phyloP scores from a whole-genome alignment of 2,797 vertebrate genomes.

The Bovichtus variegatus region DNA sequence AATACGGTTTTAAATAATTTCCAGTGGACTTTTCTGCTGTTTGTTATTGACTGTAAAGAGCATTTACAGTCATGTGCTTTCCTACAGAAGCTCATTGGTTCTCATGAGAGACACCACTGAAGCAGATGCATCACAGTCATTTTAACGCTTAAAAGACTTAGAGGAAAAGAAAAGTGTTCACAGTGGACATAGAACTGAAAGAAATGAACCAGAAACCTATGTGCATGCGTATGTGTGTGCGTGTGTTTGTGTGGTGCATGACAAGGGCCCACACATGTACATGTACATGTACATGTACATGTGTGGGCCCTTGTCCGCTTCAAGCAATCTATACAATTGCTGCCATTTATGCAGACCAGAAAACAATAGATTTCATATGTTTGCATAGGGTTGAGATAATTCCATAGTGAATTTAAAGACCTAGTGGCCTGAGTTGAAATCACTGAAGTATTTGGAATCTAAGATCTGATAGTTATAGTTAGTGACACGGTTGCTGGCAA shows the following conservation, averaged over 20 bases:
- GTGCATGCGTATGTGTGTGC: constrained; percentile 17
- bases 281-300: constrained; percentile 6
- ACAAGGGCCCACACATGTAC: too few species aligned
- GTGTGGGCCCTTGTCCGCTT: constrained; percentile 4
- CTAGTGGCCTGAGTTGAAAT: constrained; percentile 63
- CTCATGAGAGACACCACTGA: constrained; percentile 40
- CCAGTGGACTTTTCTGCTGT: constrained; percentile 27
- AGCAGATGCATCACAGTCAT: constrained; percentile 56
- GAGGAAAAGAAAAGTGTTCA: constrained; percentile 66
- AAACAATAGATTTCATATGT: constrained; percentile 44
- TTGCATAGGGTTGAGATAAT: constrained; percentile 32
- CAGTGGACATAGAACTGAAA: constrained; percentile 56
- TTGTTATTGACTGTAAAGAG: constrained; percentile 13
- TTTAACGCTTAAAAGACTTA: constrained; percentile 62
- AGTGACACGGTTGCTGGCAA: constrained; percentile 49
- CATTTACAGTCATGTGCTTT: constrained; percentile 16
- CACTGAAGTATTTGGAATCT: constrained; percentile 58
- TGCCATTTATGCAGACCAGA: constrained; percentile 13
- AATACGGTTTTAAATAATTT: constrained; percentile 42
- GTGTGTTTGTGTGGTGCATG: constrained; percentile 21
- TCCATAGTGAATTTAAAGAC: constrained; percentile 37
- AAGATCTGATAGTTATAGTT: constrained; percentile 66
- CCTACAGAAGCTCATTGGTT: constrained; percentile 39
- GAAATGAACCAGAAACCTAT: constrained; percentile 72
- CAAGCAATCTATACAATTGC: constrained; percentile 29